Evolutionary conservation across 2,113 vertebrate genomes (phyloP).

Genomic region (Pycnonotus jocosus): DNA sequence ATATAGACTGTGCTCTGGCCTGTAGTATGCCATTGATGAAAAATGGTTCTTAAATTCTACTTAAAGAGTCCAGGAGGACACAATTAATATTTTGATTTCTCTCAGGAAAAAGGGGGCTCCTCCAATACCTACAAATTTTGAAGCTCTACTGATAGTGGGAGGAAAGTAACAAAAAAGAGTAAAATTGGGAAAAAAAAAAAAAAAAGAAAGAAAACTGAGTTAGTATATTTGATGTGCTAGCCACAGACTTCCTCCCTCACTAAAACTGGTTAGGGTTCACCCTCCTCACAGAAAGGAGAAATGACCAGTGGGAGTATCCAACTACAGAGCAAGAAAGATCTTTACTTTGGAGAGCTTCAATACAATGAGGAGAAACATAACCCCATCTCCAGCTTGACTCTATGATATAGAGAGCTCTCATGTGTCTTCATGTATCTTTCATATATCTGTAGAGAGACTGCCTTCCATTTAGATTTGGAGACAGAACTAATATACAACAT

Average conservation of each 20-base stretch:
- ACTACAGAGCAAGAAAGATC: not conserved
- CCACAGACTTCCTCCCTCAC: not conserved
- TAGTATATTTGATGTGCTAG: not conserved
- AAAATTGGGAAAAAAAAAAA: not conserved
- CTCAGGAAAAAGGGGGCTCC: not conserved
- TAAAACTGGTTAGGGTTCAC: not conserved
- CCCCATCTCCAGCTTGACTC: not conserved
- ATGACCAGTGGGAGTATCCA: conserved; percentile 13
- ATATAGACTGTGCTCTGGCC: conserved; percentile 35
- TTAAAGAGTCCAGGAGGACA: not conserved
- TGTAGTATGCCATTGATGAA: not conserved
- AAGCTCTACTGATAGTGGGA: not conserved
- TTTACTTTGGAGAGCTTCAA: not conserved
- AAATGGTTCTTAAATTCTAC: not conserved
- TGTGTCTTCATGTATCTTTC: not conserved
- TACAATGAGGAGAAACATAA: not conserved
- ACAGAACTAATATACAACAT: conserved; percentile 52
- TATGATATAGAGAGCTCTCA: not conserved
- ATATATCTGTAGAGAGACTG: not conserved
- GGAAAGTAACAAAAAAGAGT: not conserved
- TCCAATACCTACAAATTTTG: not conserved
- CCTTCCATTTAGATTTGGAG: conserved; percentile 43
- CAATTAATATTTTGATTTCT: conserved; percentile 30
- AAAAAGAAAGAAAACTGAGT: not conserved
- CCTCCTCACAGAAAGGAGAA: not conserved